Base-by-base conservation (phyloP, 2,797 vertebrate genomes). In the Hemibagrus guttatus region DNA sequence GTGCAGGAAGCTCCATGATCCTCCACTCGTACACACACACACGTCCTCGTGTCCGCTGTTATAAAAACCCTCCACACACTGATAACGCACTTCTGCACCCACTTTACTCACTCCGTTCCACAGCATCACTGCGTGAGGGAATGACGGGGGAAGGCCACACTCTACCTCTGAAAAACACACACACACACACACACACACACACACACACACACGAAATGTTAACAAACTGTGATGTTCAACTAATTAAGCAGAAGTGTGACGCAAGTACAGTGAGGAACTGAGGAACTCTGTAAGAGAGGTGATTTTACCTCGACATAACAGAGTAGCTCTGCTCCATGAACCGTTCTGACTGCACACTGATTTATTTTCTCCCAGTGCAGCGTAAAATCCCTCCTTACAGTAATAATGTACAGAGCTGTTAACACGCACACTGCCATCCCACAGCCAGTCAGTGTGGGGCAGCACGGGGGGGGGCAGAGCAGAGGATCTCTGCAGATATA, bases 221-320 rank as follows among this genome's bases (percentile, higher is more conserved):
- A 49, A 7, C 7, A 49, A 49, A 8, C 46, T 49, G 46, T 8
- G 46, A 7, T 7, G 46, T 49, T 49, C 46, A 49, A 49, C 46
- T 49, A 49, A 49, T 49, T 49, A 49, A 1, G 6, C 6, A 49
- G 46, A 49, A 49, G 46, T 49, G 46, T 49, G 46, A 8, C 46
- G 8, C 46, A 49, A 49, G 46, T 9, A 49, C 46, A 49, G 46
- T 49, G 46, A 49, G 46, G 46, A 46, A 46, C 46, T 46, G 46
- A 46, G 46, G 46, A 49, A 49, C 46, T 1, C 46, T 49, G 7
- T 49, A 49, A 49, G 46, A 49, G 46, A 49, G 46, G 46, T 49
- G 46, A 49, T n/a, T 19, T 95, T 93, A 97, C 97, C 96, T 96
- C 95, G 93, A 86, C 97, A 98, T 19, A 76, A 90, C 89, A 97